Evolutionary conservation across 1,140 invertebrate species (phyloP).

Genomic region (Eumaeus atala): DNA sequence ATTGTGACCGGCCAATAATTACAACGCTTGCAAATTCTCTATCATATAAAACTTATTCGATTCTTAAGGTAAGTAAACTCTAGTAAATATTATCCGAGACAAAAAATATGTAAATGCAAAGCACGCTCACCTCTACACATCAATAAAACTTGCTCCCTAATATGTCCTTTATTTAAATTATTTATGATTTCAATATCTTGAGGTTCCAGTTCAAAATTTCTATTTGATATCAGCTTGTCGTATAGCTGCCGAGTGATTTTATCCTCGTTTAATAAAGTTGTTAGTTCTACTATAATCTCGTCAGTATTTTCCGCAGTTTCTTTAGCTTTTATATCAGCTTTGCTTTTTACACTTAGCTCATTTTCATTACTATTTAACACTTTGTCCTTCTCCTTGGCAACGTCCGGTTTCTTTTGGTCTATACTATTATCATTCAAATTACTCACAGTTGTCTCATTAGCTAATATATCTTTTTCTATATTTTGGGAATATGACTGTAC

Average conservation of each 20-base stretch:
- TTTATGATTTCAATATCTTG: slow-evolving; percentile 67
- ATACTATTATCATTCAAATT: slow-evolving; percentile 26
- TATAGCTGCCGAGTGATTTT: slow-evolving; percentile 60
- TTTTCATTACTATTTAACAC: slow-evolving; percentile 23
- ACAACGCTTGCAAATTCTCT: too few species aligned
- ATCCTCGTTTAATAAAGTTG: slow-evolving; percentile 40
- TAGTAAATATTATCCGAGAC: too few species aligned
- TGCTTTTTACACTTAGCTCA: background rate
- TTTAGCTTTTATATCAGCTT: slow-evolving; percentile 18
- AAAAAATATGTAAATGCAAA: too few species aligned
- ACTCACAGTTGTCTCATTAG: slow-evolving; percentile 4
- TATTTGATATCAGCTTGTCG: slow-evolving; percentile 60
- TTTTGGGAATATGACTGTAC: slow-evolving; percentile 80
- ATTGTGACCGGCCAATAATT: too few species aligned
- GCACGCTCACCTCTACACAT: slow-evolving; percentile 34
- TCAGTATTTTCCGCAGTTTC: background rate
- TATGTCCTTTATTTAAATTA: slow-evolving; percentile 48
- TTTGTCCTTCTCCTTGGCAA: slow-evolving; percentile 21
- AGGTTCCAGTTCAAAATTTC: slow-evolving; percentile 57
- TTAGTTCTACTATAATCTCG: slow-evolving; percentile 42
- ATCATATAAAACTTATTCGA: too few species aligned
- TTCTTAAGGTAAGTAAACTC: too few species aligned
- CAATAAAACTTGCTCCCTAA: slow-evolving; percentile 41
- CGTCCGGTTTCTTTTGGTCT: slow-evolving; percentile 25
- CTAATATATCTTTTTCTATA: slow-evolving; percentile 24